phyloP scores from a whole-genome alignment of 1,140 invertebrate species.

The Drosophila prosaltans region DNA sequence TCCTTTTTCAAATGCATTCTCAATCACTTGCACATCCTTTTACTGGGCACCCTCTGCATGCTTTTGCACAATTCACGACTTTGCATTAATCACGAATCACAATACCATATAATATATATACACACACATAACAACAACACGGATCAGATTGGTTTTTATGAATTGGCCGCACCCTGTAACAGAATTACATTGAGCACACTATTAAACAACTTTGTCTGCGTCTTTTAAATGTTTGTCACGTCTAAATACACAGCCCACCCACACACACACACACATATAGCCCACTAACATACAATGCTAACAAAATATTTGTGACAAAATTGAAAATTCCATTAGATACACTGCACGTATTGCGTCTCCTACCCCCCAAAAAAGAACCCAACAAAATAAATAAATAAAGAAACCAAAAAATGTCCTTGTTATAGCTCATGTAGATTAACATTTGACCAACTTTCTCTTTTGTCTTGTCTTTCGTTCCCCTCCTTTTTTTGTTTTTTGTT shows the following conservation, averaged over 20 bases:
- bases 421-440: slow-evolving; percentile 18
- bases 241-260: not conserved
- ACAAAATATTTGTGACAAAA: slow-evolving; percentile 9
- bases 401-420: not conserved
- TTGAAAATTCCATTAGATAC: slow-evolving; percentile 21
- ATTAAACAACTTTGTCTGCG: slow-evolving; percentile 31
- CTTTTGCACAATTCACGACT: slow-evolving; percentile 24
- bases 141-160: slow-evolving; percentile 45
- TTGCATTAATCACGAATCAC: slow-evolving; percentile 9
- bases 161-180: slow-evolving; percentile 47
- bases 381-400: not conserved
- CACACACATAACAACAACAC: not conserved
- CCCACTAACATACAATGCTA: not conserved
- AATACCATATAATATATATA: not conserved
- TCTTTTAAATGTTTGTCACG: slow-evolving; percentile 31
- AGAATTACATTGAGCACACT: slow-evolving; percentile 40
- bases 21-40: not conserved
- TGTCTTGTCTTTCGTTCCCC: slow-evolving; percentile 22
- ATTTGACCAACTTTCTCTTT: slow-evolving; percentile 35
- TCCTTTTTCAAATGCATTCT: not conserved
- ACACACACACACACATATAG: not conserved
- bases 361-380: slow-evolving; percentile 7
- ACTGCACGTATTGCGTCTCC: slow-evolving; percentile 46
- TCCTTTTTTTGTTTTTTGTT: not conserved
- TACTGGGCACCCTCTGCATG: slow-evolving; percentile 36